These are phyloP conservation scores for Emys orbicularis DNA, from an alignment of 2,797 vertebrate species.

Conservation along the genomic window DNA sequence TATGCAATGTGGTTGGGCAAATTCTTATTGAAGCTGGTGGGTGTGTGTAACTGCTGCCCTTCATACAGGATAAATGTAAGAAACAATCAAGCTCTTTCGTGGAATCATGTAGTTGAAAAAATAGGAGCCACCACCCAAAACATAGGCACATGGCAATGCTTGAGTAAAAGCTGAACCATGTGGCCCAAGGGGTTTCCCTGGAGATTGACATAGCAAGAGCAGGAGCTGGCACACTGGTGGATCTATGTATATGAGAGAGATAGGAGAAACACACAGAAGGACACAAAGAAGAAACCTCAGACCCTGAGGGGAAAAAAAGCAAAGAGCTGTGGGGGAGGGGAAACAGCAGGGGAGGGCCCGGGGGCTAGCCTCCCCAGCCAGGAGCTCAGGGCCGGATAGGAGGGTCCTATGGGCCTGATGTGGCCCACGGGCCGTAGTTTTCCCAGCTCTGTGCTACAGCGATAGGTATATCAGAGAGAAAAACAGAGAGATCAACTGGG, in stretches of 20 bases:
- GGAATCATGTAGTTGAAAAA: conserved; percentile 1
- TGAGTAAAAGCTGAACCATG: background rate
- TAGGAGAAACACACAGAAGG: background rate
- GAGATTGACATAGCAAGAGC: background rate
- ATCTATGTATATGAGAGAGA: background rate
- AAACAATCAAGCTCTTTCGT: background rate
- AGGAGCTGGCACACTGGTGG: background rate
- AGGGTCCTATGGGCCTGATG: too few species aligned
- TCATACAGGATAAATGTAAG: background rate
- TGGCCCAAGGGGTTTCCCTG: background rate
- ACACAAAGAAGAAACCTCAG: background rate
- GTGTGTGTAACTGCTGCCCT: background rate
- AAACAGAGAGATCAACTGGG: background rate
- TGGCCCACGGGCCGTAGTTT: too few species aligned
- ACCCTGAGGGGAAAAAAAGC: background rate
- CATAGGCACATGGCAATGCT: fast-evolving
- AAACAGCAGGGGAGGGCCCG: too few species aligned
- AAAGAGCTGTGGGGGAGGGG: background rate
- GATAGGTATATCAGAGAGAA: background rate
- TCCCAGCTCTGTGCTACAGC: background rate
- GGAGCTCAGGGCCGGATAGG: too few species aligned
- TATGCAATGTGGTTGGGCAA: background rate
- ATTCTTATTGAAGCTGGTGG: background rate
- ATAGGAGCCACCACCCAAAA: background rate
- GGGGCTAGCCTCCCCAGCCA: too few species aligned